Conservation (phyloP, 2,113 vertebrate genomes). For the Anguilla rostrata region DNA sequence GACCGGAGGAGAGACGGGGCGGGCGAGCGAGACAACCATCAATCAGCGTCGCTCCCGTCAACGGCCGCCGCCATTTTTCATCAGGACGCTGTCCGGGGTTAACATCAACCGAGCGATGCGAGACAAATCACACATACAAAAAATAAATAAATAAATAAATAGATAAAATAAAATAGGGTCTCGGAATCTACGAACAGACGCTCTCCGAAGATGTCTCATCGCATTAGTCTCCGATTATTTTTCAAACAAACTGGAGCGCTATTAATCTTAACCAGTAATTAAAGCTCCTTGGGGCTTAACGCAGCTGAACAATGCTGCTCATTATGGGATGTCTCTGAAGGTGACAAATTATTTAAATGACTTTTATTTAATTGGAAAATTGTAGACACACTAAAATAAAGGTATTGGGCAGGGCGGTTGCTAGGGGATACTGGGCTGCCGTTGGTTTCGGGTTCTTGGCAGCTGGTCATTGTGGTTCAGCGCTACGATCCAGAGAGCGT, state of each 20-base stretch:
- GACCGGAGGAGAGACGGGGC: neutral
- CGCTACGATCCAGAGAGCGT: slow-evolving; percentile 26
- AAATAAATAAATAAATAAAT: neutral
- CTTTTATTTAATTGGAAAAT: slow-evolving; percentile 58
- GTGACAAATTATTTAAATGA: slow-evolving; percentile 56
- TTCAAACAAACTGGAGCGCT: slow-evolving; percentile 36
- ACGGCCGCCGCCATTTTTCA: neutral
- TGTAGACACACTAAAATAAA: slow-evolving; percentile 35
- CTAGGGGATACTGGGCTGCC: neutral
- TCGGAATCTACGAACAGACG: neutral
- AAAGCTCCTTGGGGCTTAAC: slow-evolving; percentile 47
- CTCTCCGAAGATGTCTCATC: slow-evolving; percentile 13
- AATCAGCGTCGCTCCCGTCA: neutral
- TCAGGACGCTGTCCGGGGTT: neutral
- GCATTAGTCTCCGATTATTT: slow-evolving; percentile 39
- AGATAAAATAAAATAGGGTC: neutral
- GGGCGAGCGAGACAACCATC: neutral
- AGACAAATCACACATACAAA: neutral
- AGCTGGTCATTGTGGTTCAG: slow-evolving; percentile 27
- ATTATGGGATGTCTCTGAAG: slow-evolving; percentile 50
- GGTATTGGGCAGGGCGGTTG: slow-evolving; percentile 14
- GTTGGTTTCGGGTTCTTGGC: slow-evolving; percentile 8
- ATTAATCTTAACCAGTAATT: slow-evolving; percentile 53
- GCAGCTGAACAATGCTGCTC: slow-evolving; percentile 43
- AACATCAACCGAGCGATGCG: neutral